Conservation (phyloP, 2,113 vertebrate species). For the Myocastor coypus region DNA sequence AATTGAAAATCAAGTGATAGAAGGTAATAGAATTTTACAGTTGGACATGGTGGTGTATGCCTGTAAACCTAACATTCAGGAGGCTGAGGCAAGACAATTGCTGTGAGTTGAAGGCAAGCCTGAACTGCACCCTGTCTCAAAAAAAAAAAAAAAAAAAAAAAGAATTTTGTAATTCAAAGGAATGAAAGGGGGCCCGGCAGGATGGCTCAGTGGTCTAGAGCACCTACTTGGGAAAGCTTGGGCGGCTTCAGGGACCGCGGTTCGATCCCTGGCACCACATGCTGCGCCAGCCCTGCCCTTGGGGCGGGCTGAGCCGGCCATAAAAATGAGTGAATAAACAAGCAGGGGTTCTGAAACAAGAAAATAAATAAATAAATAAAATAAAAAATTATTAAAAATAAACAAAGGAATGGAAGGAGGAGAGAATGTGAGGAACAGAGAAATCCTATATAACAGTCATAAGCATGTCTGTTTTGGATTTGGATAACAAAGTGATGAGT, state of each 20-base stretch:
- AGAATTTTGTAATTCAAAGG: constrained; percentile 2
- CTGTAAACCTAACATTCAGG: not conserved
- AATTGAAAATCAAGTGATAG: constrained; percentile 27
- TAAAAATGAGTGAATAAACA: too few relatives aligned
- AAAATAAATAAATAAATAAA: too few relatives aligned
- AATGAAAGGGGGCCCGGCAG: too few relatives aligned
- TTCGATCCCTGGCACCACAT: too few relatives aligned
- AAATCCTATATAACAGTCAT: not conserved
- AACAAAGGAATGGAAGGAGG: not conserved
- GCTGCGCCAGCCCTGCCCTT: too few relatives aligned
- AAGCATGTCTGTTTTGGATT: constrained; percentile 12
- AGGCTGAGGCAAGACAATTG: not conserved
- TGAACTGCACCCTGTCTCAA: not conserved
- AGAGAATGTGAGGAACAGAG: not conserved
- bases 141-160: not conserved
- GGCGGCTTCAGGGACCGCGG: too few relatives aligned
- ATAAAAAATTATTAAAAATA: too few relatives aligned
- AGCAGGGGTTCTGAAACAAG: too few relatives aligned
- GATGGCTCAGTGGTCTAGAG: too few relatives aligned
- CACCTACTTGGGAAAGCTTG: too few relatives aligned
- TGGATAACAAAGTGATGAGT: not conserved
- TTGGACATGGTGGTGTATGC: not conserved
- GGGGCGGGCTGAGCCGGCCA: too few relatives aligned
- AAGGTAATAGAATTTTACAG: not conserved
- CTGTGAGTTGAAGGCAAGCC: not conserved